Evolutionary conservation across 2,797 vertebrate genomes (phyloP).

Genomic region (Steatocranus sp.): DNA sequence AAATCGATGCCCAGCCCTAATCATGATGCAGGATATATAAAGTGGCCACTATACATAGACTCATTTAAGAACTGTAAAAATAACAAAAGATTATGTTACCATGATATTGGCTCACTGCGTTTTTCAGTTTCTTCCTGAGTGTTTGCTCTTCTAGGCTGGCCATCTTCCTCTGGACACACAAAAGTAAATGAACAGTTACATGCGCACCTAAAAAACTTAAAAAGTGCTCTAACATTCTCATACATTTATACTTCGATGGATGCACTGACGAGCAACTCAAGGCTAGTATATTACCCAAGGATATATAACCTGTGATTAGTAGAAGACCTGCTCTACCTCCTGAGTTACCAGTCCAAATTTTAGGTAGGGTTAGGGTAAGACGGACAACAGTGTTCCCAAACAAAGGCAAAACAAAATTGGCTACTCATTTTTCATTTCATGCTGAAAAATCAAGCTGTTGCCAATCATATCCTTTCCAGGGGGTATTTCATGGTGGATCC

Average conservation of each 20-base stretch:
- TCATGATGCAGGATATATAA: neutral
- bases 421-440: neutral
- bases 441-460: neutral
- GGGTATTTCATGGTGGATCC: neutral
- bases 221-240: neutral
- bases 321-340: neutral
- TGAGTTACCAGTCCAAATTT: neutral
- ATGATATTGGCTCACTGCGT: constrained; percentile 72
- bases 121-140: constrained; percentile 79
- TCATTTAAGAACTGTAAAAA: neutral
- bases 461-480: neutral
- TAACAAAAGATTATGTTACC: constrained; percentile 46
- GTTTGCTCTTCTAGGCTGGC: constrained; percentile 75
- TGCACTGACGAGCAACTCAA: neutral
- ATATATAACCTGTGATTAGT: neutral
- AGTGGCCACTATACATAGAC: neutral
- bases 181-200: neutral
- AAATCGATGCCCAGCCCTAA: neutral
- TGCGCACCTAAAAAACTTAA: neutral
- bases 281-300: neutral
- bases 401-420: neutral
- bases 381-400: neutral
- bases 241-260: neutral
- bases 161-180: constrained; percentile 83
- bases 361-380: neutral